Base-by-base conservation (phyloP, 2,888 invertebrate genomes). In the Aspidiotus rigidus region DNA sequence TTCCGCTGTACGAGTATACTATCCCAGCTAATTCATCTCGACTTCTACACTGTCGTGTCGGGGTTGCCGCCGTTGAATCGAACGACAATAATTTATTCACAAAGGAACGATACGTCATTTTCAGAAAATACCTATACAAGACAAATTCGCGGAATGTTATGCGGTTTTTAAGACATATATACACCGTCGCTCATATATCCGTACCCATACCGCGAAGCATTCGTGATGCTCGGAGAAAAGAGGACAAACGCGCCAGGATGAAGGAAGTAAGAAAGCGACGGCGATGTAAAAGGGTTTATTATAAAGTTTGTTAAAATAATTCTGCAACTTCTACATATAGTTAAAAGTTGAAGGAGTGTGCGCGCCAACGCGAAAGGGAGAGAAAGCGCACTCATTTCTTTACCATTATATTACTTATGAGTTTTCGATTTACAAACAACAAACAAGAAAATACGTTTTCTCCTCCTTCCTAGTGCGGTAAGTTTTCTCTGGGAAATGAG, bases 251-350 rank as follows among this genome's bases (percentile, higher is more conserved):
- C 28, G 49, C 53, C 54, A 40, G 17, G 60, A 59, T 59, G 49
- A 49, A 59, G 66, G 60, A 59, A 59, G 41, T 16, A 59, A 49
- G 59, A 41, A 59, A 49, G 55, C 28, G 9, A 44, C 41, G 44
- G 39, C 57, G 44, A 49, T 66, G 66, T 66, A 66, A 66, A 66
- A 66, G 66, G 66, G 66, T 66, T 66, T 66, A 66, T 66, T 66
- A 66, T 66, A 66, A 66, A 66, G 66, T 66, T 66, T 66, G 66
- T 66, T 66, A 66, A 66, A 66, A 66, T 66, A 66, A 66, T 66
- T 66, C 66, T 66, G 57, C 64, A 44, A 66, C 66, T 57, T 66
- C 66, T 59, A 42, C 56, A 9, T n/a, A 9, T 64, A 57, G 64
- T 64, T 66, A 59, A 66, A 66, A 66, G 66, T 66, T 66, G 66